Evolutionary conservation across 2,797 vertebrate genomes (phyloP).

Genomic region (Margarornis squamiger): DNA sequence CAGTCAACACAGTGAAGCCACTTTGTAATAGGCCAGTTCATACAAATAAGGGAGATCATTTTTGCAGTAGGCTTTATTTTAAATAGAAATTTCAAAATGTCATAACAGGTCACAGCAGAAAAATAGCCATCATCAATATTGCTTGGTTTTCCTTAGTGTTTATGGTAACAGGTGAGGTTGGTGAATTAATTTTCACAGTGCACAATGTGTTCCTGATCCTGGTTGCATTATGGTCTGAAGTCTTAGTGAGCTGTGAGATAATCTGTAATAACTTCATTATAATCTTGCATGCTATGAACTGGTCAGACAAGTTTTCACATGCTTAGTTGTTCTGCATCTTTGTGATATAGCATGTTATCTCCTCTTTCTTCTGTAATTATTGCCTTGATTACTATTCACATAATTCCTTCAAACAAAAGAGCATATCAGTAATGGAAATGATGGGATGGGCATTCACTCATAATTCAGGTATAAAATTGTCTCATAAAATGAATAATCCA

Average conservation of each 20-base stretch:
- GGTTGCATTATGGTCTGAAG: constrained; percentile 34
- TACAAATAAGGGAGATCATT: background rate
- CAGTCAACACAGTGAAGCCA: background rate
- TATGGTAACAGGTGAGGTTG: background rate
- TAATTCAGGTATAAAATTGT: background rate
- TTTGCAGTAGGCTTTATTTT: constrained; percentile 10
- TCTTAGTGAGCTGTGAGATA: constrained; percentile 44
- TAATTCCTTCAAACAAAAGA: background rate
- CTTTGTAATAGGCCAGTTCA: background rate
- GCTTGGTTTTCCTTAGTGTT: background rate
- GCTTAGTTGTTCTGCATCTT: background rate
- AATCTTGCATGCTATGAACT: constrained; percentile 52
- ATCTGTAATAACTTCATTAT: constrained; percentile 54
- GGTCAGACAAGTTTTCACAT: constrained; percentile 55
- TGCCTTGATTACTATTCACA: background rate
- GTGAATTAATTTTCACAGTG: background rate
- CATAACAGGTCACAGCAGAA: background rate
- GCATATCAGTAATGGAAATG: background rate
- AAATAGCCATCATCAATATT: background rate
- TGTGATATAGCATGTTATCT: background rate
- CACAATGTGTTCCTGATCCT: background rate
- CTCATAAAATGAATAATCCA: background rate
- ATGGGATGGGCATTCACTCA: background rate
- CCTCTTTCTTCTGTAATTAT: background rate
- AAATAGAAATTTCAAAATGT: background rate